A percentile compares a stretch with the other conserved stretches of the same genome.
These are phyloP conservation scores for Brachirus orientalis DNA, from an alignment of 2,113 vertebrate species.

Conservation along the genomic window DNA sequence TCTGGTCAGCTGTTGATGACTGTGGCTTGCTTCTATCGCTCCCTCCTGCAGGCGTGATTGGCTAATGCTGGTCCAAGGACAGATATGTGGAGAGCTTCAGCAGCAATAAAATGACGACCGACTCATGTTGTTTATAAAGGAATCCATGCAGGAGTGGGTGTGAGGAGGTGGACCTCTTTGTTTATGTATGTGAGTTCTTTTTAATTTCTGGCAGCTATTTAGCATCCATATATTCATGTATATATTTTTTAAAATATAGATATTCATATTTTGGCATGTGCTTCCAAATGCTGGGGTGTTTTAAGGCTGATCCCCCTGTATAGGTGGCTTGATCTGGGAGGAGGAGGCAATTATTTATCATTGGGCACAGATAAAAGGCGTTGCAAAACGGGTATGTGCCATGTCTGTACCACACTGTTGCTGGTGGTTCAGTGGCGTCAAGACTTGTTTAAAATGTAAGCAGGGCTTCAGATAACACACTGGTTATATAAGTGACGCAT, in stretches of 20 bases:
- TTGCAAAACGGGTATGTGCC: conserved; percentile 50
- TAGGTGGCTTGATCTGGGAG: conserved; percentile 58
- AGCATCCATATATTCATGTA: conserved; percentile 70
- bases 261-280: conserved; percentile 48
- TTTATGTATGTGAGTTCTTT: conserved; percentile 64
- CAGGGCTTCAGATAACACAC: conserved; percentile 28
- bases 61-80: conserved; percentile 71
- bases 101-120: conserved; percentile 68
- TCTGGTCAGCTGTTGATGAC: conserved; percentile 63
- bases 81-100: conserved; percentile 55
- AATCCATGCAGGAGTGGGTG: conserved; percentile 71
- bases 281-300: conserved; percentile 56
- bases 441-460: conserved; percentile 40
- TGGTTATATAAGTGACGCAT: conserved; percentile 11
- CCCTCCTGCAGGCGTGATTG: conserved; percentile 49
- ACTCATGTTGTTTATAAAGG: conserved; percentile 72
- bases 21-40: conserved; percentile 45
- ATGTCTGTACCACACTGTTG: conserved; percentile 40
- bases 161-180: conserved; percentile 79
- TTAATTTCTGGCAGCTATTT: conserved; percentile 76
- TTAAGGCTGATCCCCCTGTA: conserved; percentile 46
- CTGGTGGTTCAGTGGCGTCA: conserved; percentile 17
- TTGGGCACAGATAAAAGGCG: conserved; percentile 70
- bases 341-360: conserved; percentile 71
- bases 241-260: too few relatives aligned